phyloP scores from a whole-genome alignment of 2,113 vertebrate genomes.

The Pontoporia blainvillei region DNA sequence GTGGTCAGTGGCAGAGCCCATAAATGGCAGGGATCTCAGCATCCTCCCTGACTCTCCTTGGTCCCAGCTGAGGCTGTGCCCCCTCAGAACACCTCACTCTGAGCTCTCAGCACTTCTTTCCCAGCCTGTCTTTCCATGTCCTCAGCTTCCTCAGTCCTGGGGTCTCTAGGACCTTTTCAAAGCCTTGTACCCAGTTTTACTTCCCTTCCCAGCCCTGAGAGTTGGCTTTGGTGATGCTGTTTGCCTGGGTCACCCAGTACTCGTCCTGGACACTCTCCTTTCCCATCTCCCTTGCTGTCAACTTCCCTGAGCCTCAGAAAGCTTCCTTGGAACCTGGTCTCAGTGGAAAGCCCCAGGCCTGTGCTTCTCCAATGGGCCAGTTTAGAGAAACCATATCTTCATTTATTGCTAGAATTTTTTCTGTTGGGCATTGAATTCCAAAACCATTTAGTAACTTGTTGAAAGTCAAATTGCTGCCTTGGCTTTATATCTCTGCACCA shows the following conservation, averaged over 20 bases:
- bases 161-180: background rate
- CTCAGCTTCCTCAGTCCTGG: background rate
- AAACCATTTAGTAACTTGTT: background rate
- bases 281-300: background rate
- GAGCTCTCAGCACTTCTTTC: background rate
- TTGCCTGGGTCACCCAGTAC: background rate
- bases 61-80: background rate
- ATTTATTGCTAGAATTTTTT: background rate
- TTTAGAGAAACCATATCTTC: background rate
- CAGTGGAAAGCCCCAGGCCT: background rate
- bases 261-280: background rate
- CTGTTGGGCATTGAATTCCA: background rate
- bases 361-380: accelerated
- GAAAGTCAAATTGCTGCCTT: background rate
- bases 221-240: background rate
- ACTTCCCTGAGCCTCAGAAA: background rate
- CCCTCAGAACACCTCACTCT: background rate
- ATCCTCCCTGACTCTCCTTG: too few relatives aligned
- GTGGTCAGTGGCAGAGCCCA: background rate
- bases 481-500: background rate
- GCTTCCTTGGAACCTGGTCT: background rate
- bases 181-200: background rate
- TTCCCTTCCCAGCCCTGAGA: background rate
- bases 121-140: background rate
- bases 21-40: background rate